Percentiles rank a stretch among this genome's conserved stretches.
Evolutionary conservation across 2,797 vertebrate species (phyloP).

Genomic region (Corythornis leucogaster): DNA sequence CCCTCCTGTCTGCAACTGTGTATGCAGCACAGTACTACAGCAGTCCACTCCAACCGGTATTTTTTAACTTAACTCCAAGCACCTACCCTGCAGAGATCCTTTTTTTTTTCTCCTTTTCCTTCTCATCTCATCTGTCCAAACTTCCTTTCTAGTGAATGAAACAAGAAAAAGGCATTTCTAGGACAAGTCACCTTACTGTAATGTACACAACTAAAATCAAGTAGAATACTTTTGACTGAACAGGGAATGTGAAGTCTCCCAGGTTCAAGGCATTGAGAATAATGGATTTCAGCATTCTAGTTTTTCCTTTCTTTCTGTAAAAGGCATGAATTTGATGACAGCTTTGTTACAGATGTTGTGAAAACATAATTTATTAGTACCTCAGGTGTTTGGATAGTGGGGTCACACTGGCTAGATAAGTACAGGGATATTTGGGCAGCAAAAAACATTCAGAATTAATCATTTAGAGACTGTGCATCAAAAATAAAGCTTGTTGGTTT

Average conservation of each 20-base stretch:
- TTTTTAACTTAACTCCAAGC: neutral
- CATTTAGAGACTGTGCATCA: neutral
- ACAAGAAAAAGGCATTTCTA: conserved; percentile 8
- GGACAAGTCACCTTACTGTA: neutral
- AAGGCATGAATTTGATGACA: neutral
- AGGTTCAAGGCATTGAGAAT: neutral
- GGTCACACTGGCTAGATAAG: neutral
- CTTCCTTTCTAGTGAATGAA: neutral
- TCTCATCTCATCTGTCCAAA: neutral
- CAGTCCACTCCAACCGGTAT: neutral
- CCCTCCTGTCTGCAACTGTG: neutral
- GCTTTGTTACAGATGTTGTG: neutral
- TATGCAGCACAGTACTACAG: neutral
- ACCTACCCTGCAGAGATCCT: neutral
- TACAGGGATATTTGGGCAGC: neutral
- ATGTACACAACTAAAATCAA: neutral
- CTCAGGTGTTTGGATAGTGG: neutral
- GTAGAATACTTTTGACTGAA: conserved; percentile 4
- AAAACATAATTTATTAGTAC: neutral
- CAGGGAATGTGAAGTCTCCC: neutral
- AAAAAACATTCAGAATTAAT: neutral
- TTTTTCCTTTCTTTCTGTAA: conserved; percentile 7
- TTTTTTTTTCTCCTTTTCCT: neutral
- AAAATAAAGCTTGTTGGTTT: conserved; percentile 4
- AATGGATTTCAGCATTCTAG: neutral